These are phyloP conservation scores for Coregonus clupeaformis DNA, from an alignment of 2,113 vertebrate genomes.

Conservation along the genomic window DNA sequence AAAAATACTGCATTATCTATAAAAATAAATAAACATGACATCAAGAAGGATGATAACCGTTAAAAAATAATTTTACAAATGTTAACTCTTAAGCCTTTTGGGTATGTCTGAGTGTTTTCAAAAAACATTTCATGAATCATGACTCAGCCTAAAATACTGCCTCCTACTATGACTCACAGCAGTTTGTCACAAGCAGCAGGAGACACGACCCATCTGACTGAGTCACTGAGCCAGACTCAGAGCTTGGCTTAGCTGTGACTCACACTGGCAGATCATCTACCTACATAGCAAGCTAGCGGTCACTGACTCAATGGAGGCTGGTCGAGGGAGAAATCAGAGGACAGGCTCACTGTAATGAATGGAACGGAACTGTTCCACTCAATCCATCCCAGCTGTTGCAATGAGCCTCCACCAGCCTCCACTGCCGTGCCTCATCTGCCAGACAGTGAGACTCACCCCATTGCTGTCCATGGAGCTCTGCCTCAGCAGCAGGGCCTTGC, in stretches of 20 bases:
- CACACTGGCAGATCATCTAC: not conserved
- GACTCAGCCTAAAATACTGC: no score
- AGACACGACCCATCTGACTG: conserved; percentile 9
- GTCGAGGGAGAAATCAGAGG: no score
- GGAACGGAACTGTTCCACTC: no score
- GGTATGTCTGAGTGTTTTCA: no score
- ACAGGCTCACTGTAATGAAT: no score
- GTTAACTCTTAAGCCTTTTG: no score
- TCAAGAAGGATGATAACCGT: not conserved
- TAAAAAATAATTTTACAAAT: not conserved
- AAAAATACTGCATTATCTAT: not conserved
- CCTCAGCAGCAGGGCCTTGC: conserved; percentile 74
- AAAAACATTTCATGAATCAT: no score
- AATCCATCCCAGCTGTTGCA: no score
- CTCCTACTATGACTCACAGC: conserved; percentile 26
- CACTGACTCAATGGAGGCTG: no score
- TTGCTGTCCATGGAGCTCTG: conserved; percentile 76
- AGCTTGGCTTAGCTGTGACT: not conserved
- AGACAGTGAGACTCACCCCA: conserved; percentile 63
- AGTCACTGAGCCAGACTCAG: conserved; percentile 31
- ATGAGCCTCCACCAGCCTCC: no score
- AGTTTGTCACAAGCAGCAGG: conserved; percentile 10
- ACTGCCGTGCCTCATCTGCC: conserved; percentile 41
- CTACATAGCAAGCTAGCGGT: not conserved
- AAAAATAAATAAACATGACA: not conserved